A percentile compares a stretch with the other conserved stretches of the same genome.
Evolutionary conservation across 2,888 invertebrate genomes (phyloP).

Genomic region (Drosophila melanosoma): DNA sequence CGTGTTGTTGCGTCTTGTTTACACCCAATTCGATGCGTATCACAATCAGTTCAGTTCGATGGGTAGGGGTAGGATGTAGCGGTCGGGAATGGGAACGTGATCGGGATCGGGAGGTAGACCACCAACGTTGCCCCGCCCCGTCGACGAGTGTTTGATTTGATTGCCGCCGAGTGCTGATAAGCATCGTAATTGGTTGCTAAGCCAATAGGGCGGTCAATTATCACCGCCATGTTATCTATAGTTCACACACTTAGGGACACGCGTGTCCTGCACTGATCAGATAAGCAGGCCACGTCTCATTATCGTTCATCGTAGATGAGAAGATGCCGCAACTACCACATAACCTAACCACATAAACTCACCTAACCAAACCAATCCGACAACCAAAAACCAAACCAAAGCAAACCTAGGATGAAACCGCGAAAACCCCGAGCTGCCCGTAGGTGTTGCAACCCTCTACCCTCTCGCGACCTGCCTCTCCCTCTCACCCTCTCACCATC

Average conservation of each 20-base stretch:
- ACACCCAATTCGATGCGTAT: constrained; percentile 38
- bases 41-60: constrained; percentile 33
- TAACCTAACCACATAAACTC: constrained; percentile 25
- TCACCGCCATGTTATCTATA: constrained; percentile 79
- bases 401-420: constrained; percentile 48
- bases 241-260: constrained; percentile 28
- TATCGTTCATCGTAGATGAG: constrained; percentile 66
- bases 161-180: constrained; percentile 59
- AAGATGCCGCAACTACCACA: constrained; percentile 59
- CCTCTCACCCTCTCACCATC: neutral
- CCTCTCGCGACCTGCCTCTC: neutral
- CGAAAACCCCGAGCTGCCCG: constrained; percentile 32
- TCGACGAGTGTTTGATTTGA: constrained; percentile 59
- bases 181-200: constrained; percentile 74
- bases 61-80: neutral
- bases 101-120: constrained; percentile 37
- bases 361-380: constrained; percentile 38
- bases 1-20: constrained; percentile 41
- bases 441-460: constrained; percentile 46
- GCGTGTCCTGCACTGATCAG: constrained; percentile 66
- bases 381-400: constrained; percentile 42
- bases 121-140: constrained; percentile 65
- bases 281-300: constrained; percentile 53
- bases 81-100: neutral
- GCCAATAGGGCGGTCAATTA: constrained; percentile 79